A percentile compares a stretch with the other conserved stretches of the same genome.
Evolutionary conservation across 2,113 vertebrate species (phyloP).

Genomic region (Trichomycterus rosablanca): DNA sequence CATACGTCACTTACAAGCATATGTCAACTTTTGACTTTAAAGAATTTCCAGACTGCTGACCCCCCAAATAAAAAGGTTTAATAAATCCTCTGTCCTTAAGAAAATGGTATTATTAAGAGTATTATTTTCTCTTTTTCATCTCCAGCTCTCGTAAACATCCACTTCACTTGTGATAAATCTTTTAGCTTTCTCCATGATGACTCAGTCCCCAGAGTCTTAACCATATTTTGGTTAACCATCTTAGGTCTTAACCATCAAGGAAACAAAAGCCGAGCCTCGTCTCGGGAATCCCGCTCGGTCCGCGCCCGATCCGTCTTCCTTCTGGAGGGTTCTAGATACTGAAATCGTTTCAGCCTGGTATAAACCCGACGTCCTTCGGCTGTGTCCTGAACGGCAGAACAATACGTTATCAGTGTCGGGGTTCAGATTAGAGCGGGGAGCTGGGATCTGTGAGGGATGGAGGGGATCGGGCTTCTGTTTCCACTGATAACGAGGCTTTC

Average conservation of each 20-base stretch:
- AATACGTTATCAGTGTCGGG: slow-evolving; percentile 46
- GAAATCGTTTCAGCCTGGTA: background rate
- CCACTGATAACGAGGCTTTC: slow-evolving; percentile 70
- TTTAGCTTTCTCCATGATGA: background rate
- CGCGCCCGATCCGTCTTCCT: background rate
- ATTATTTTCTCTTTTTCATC: background rate
- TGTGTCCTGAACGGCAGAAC: slow-evolving; percentile 44
- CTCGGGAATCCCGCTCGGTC: background rate
- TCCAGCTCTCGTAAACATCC: background rate
- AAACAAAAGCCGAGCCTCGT: slow-evolving; percentile 3
- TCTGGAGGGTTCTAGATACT: slow-evolving; percentile 5
- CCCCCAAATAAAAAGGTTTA: no score
- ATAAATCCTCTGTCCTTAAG: no score
- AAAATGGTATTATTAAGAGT: no score
- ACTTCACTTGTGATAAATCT: no score
- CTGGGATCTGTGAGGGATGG: slow-evolving; percentile 66
- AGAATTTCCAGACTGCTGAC: no score
- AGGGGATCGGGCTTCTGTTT: slow-evolving; percentile 74
- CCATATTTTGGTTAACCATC: no score
- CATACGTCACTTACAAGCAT: no score
- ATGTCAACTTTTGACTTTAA: no score
- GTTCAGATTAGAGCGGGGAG: slow-evolving; percentile 64
- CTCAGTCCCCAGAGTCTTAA: slow-evolving; percentile 2
- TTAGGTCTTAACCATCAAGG: no score
- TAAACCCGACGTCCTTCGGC: slow-evolving; percentile 22